These are phyloP conservation scores for Lysandra coridon DNA, from an alignment of 2,888 invertebrate species.

Conservation along the genomic window DNA sequence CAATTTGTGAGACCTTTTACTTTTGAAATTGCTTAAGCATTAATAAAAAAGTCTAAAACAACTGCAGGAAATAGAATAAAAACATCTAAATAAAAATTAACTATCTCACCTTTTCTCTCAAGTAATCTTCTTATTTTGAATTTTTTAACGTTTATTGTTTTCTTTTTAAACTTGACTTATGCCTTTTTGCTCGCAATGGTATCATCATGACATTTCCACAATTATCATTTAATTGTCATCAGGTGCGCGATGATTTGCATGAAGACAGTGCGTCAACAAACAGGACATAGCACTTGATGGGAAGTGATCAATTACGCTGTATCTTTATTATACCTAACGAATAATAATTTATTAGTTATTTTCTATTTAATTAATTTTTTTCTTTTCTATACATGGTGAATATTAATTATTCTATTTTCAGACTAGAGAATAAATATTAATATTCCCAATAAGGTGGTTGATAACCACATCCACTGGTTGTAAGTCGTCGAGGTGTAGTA, in stretches of 20 bases:
- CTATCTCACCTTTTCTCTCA: too few relatives aligned
- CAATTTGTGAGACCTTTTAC: too few relatives aligned
- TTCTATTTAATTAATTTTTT: too few relatives aligned
- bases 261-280: conserved; percentile 38
- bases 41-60: too few relatives aligned
- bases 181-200: background rate
- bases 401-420: background rate
- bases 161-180: background rate
- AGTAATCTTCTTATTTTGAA: too few relatives aligned
- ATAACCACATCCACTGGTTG: background rate
- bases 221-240: conserved; percentile 51
- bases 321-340: background rate
- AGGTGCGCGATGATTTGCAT: conserved; percentile 46
- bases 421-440: background rate
- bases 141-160: background rate
- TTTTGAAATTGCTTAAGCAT: too few relatives aligned
- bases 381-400: too few relatives aligned
- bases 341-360: background rate
- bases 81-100: too few relatives aligned
- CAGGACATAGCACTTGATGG: conserved; percentile 19
- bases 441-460: too few relatives aligned
- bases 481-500: background rate
- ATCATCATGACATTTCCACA: conserved; percentile 46
- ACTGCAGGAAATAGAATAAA: too few relatives aligned
- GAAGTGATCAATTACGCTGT: background rate